Percentiles rank a stretch among this genome's conserved stretches.
phyloP scores from a whole-genome alignment of 2,113 vertebrate species.

The Oreotragus oreotragus region DNA sequence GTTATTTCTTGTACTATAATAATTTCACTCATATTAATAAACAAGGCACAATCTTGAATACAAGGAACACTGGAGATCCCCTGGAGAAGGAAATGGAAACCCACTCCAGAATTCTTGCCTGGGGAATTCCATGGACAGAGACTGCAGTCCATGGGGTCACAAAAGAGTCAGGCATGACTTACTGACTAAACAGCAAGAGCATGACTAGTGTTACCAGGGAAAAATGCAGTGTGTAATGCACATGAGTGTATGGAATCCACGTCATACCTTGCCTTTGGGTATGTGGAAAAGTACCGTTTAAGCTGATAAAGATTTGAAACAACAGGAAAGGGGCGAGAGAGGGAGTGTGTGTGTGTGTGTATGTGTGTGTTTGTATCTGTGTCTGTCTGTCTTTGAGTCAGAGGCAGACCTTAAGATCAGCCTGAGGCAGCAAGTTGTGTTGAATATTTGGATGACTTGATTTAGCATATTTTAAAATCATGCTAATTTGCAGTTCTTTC shows the following conservation, averaged over 20 bases:
- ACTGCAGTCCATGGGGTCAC: not conserved
- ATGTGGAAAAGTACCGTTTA: not conserved
- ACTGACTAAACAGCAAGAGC: not conserved
- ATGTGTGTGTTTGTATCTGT: not conserved
- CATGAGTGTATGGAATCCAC: not conserved
- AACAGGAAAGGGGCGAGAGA: not conserved
- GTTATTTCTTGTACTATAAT: not conserved
- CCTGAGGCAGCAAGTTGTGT: not conserved
- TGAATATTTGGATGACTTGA: not conserved
- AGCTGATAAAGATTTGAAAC: not conserved
- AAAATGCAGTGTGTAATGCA: not conserved
- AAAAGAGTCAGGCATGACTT: not conserved
- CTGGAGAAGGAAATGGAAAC: not conserved
- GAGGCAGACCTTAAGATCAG: not conserved
- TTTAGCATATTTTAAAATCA: slow-evolving; percentile 21
- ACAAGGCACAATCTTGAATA: not conserved
- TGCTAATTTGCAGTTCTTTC: not conserved
- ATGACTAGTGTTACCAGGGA: not conserved
- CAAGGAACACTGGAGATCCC: not conserved
- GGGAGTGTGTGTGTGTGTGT: not conserved
- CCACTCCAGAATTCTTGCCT: not conserved
- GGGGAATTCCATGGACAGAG: not conserved
- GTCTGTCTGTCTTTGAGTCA: not conserved
- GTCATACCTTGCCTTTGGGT: not conserved
- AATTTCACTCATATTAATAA: not conserved